Percentiles rank a stretch among this genome's conserved stretches.
These are phyloP conservation scores for Porphyrio hochstetteri DNA, from an alignment of 2,113 vertebrate species.

Conservation along the genomic window DNA sequence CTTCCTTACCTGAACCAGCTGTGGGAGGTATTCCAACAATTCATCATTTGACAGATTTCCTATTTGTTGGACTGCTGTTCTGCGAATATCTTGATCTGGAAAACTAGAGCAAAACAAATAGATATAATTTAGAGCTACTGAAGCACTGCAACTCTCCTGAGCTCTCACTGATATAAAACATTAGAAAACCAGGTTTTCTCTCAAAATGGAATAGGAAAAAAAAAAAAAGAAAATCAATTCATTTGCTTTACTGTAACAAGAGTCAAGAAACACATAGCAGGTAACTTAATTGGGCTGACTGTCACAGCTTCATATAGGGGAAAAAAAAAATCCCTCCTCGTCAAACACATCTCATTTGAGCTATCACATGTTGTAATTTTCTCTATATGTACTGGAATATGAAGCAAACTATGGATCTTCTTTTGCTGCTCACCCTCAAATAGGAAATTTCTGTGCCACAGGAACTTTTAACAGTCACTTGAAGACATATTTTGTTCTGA, in stretches of 20 bases:
- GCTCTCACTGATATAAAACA: background rate
- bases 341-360: background rate
- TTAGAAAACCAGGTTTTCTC: background rate
- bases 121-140: constrained; percentile 11
- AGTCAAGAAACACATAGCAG: background rate
- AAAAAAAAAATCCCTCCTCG: background rate
- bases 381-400: background rate
- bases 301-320: background rate
- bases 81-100: constrained; percentile 84
- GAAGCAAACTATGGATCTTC: background rate
- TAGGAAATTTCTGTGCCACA: background rate
- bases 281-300: background rate
- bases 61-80: constrained; percentile 79
- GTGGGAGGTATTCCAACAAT: constrained; percentile 84
- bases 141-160: background rate
- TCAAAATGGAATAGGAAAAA: background rate
- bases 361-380: background rate
- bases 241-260: background rate
- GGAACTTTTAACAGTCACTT: background rate
- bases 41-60: constrained; percentile 80
- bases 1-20: constrained; percentile 85
- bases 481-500: background rate
- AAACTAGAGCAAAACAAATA: constrained; percentile 77
- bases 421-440: background rate
- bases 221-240: background rate